These are phyloP conservation scores for Icerya purchasi DNA, from an alignment of 2,888 invertebrate genomes.

Conservation along the genomic window DNA sequence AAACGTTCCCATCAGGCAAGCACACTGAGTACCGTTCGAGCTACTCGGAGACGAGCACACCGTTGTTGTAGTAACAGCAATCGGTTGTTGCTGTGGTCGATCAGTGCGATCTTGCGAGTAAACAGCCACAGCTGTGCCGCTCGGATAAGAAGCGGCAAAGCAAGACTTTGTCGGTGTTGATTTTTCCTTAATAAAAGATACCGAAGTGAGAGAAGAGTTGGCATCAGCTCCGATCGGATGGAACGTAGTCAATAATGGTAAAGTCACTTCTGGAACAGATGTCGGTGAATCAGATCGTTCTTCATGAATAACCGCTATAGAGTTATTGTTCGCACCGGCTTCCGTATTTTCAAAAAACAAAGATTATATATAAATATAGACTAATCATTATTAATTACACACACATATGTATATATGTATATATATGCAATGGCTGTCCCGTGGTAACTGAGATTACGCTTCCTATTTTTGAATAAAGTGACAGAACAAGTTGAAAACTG, in stretches of 20 bases:
- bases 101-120: background rate
- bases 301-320: background rate
- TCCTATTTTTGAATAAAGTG: too few relatives aligned
- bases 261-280: slow-evolving; percentile 13
- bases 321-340: background rate
- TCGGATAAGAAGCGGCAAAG: background rate
- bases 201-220: background rate
- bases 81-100: background rate
- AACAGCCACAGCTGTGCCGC: background rate
- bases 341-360: background rate
- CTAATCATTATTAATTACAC: too few relatives aligned
- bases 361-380: too few relatives aligned
- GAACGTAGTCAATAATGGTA: slow-evolving; percentile 15
- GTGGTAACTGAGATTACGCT: too few relatives aligned
- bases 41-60: slow-evolving; percentile 11
- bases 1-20: slow-evolving; percentile 9
- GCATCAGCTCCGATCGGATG: slow-evolving; percentile 10
- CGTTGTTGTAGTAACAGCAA: background rate
- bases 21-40: slow-evolving; percentile 9
- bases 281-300: slow-evolving; percentile 6
- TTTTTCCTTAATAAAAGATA: slow-evolving; percentile 5
- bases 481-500: too few relatives aligned
- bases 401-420: too few relatives aligned
- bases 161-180: slow-evolving; percentile 2
- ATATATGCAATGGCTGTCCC: too few relatives aligned